A percentile compares a stretch with the other conserved stretches of the same genome.
phyloP scores from a whole-genome alignment of 2,113 vertebrate species.

The Arenaria interpres region DNA sequence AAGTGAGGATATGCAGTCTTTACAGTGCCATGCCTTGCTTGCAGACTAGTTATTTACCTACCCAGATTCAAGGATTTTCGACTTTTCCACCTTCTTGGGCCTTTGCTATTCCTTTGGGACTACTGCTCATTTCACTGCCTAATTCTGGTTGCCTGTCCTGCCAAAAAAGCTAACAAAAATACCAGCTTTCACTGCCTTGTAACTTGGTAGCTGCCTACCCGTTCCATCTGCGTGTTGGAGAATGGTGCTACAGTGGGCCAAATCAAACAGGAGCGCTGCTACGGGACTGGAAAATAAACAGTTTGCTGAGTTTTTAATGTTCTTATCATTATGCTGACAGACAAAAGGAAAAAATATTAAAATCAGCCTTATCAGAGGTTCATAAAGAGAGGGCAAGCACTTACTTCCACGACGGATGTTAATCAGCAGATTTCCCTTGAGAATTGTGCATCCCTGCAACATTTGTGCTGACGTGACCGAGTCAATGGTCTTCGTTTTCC shows the following conservation, averaged over 20 bases:
- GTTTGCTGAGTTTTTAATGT: background rate
- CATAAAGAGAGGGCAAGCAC: conserved; percentile 61
- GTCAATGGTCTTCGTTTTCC: conserved; percentile 85
- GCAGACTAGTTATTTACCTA: conserved; percentile 7
- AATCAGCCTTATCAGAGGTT: background rate
- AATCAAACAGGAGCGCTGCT: background rate
- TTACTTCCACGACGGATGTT: conserved; percentile 97
- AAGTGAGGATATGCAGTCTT: background rate
- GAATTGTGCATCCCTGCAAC: conserved; percentile 92
- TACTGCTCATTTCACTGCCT: background rate
- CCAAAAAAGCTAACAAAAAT: background rate
- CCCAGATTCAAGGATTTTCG: background rate
- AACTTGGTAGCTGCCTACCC: background rate
- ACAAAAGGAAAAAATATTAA: background rate
- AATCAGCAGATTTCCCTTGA: conserved; percentile 92
- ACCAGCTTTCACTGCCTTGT: background rate
- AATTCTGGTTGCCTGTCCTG: background rate
- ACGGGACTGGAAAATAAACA: background rate
- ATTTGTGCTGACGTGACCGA: conserved; percentile 93
- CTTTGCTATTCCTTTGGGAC: background rate
- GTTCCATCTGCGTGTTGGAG: background rate
- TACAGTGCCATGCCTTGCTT: background rate
- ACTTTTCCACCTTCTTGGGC: background rate
- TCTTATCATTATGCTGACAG: background rate
- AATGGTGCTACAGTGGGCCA: background rate